Evolutionary conservation across 2,113 vertebrate genomes (phyloP), one percentile per base, ranked within the genome.

Genomic region (Clinocottus analis): DNA sequence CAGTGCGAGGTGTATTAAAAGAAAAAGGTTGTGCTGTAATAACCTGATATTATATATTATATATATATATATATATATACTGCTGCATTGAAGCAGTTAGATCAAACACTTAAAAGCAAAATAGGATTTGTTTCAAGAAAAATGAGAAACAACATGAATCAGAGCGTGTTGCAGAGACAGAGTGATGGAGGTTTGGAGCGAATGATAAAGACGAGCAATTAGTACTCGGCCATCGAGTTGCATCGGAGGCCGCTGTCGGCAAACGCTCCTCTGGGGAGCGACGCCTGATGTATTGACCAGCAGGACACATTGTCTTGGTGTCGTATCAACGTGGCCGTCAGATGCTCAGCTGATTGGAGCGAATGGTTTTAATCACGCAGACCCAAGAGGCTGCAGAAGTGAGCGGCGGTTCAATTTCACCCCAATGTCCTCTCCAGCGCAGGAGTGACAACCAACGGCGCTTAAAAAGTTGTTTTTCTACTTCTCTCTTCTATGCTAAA

Each of bases 121-220:
- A 27, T 29, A 13, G n/a, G n/a, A n/a, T n/a, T n/a, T n/a, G n/a
- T n/a, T n/a, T n/a, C n/a, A n/a, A n/a, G 29, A n/a, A 53, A 45
- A 31, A 35, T 37, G 19, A 61, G 31, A 53, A 8, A 9, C 59
- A 41, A 35, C 33, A 35, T 25, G 19, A 73, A 39, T 76, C 49
- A 37, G 13, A 21, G 13, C 1, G 51, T 16, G 25, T 7, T 55
- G 51, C 23, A 39, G 21, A 73, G 16, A n/a, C n/a, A n/a, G 31
- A 75, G 53, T 31, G 27, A 85, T 56, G 63, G 49, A n/a, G n/a
- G 27, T 85, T 68, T 68, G 23, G 31, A 69, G 0, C 72, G 67
- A 82, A 79, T 29, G 55, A 66, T 65, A 61, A 82, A 23, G 33
- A 63, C 43, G 45, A 76, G 33, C 69, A 12, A 79, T 87, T 70